These are phyloP conservation scores for Leiothrix lutea DNA, from an alignment of 2,113 vertebrate genomes.

Conservation along the genomic window DNA sequence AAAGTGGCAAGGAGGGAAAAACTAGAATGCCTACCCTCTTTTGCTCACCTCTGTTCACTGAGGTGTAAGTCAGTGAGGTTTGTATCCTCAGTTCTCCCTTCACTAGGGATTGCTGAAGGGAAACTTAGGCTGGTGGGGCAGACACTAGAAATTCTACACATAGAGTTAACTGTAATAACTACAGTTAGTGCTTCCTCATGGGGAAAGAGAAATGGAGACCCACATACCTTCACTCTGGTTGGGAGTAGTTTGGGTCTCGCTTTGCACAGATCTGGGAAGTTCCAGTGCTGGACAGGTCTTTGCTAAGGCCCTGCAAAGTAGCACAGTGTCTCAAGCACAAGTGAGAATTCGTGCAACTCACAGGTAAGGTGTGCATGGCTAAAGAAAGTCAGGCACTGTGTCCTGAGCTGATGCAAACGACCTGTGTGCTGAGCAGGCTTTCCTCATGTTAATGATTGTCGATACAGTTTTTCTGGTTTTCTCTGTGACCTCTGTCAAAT, in stretches of 20 bases:
- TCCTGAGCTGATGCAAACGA: neutral
- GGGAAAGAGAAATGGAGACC: neutral
- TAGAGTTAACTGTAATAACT: neutral
- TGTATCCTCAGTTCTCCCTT: neutral
- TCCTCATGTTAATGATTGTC: neutral
- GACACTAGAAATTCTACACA: neutral
- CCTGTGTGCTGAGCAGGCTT: neutral
- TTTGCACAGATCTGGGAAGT: neutral
- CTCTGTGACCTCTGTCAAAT: neutral
- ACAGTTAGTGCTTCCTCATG: accelerated
- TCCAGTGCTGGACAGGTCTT: neutral
- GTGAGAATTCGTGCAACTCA: neutral
- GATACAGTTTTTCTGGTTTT: neutral
- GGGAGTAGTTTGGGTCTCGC: neutral
- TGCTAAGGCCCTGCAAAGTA: neutral
- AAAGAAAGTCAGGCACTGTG: neutral
- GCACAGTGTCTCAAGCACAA: neutral
- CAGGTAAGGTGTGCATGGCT: neutral
- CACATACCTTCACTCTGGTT: neutral
- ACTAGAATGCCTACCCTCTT: neutral
- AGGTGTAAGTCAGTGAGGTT: neutral
- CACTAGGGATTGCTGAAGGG: neutral
- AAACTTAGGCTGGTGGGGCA: neutral
- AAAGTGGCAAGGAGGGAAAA: neutral
- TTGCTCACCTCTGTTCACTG: neutral